A percentile compares a stretch with the other conserved stretches of the same genome.
Evolutionary conservation across 2,888 invertebrate species (phyloP).

Genomic region (Drosophila atroscutellata): DNA sequence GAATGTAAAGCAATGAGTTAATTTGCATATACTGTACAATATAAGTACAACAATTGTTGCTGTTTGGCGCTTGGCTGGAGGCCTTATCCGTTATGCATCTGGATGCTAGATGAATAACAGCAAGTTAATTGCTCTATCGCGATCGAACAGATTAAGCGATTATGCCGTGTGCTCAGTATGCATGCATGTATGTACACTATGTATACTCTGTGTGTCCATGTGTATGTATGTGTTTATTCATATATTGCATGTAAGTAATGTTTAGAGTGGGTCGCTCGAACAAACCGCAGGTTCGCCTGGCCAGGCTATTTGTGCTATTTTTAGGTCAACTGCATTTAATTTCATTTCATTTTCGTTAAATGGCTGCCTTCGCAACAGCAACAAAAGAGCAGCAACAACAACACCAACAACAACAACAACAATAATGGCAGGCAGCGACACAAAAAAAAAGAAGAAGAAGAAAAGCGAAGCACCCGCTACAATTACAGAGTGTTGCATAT

Average conservation of each 20-base stretch:
- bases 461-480: conserved; percentile 46
- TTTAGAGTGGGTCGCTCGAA: conserved; percentile 44
- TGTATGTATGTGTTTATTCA: neutral
- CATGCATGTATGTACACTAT: neutral
- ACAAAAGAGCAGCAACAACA: conserved; percentile 17
- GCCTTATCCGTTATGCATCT: neutral
- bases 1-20: neutral
- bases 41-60: neutral
- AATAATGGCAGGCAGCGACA: conserved; percentile 15
- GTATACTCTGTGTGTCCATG: neutral
- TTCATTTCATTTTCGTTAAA: conserved; percentile 70
- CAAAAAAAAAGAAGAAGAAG: conserved; percentile 5
- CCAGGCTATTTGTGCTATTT: conserved; percentile 49
- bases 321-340: conserved; percentile 75
- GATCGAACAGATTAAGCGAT: conserved; percentile 30
- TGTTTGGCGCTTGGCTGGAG: neutral
- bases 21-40: neutral
- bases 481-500: conserved; percentile 60
- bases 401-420: conserved; percentile 28
- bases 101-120: conserved; percentile 17
- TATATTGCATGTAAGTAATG: conserved; percentile 14
- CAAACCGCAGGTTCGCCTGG: conserved; percentile 20
- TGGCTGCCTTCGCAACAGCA: conserved; percentile 45
- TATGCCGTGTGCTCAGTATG: neutral
- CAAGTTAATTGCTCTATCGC: conserved; percentile 35